phyloP scores from a whole-genome alignment of 2,797 vertebrate species.

The Coranthus polyacanthus region DNA sequence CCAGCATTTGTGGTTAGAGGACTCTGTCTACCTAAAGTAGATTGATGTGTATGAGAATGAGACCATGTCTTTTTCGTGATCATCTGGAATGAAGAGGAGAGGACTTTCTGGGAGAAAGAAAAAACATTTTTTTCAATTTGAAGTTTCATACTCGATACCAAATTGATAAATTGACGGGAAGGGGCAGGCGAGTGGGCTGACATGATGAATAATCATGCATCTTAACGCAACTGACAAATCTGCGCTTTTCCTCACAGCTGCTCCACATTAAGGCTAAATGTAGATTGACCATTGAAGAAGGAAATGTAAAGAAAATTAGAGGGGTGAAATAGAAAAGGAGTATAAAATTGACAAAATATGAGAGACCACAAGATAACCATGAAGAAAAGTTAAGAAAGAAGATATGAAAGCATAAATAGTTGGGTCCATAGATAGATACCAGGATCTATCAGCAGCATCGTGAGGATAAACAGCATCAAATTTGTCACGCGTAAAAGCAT shows the following conservation, averaged over 20 bases:
- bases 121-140: conserved; percentile 57
- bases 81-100: conserved; percentile 55
- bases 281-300: not conserved
- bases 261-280: conserved; percentile 7
- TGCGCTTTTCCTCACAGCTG: conserved; percentile 73
- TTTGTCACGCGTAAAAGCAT: conserved; percentile 77
- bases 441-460: conserved; percentile 49
- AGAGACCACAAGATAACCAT: not conserved
- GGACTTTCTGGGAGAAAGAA: conserved; percentile 38
- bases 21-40: conserved; percentile 54
- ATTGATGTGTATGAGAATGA: conserved; percentile 67
- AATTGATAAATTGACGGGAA: conserved; percentile 57
- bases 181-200: conserved; percentile 62
- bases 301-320: not conserved
- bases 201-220: conserved; percentile 78
- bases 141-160: conserved; percentile 41
- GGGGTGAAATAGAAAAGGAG: not conserved
- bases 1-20: conserved; percentile 64
- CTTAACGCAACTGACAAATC: conserved; percentile 77
- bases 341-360: not conserved
- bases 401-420: not conserved
- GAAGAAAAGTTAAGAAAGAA: not conserved
- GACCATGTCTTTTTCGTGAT: conserved; percentile 51
- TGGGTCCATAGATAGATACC: not conserved
- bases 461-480: conserved; percentile 72